A percentile compares a stretch with the other conserved stretches of the same genome.
Conservation (phyloP, 2,888 invertebrate genomes). For the Euphydryas editha region DNA sequence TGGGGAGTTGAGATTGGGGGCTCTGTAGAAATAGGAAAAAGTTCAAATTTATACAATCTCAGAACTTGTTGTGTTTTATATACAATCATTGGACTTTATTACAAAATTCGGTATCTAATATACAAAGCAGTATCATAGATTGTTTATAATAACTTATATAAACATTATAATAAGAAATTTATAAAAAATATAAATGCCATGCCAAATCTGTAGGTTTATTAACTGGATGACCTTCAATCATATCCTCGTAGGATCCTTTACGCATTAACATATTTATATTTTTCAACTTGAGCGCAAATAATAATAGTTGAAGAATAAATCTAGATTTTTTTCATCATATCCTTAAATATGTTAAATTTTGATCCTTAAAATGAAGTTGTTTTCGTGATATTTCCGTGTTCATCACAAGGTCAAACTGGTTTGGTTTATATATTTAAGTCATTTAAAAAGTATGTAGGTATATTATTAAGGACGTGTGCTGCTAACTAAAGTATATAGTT, state of each 20-base stretch:
- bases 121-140: too few species aligned
- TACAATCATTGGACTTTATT: too few species aligned
- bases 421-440: conserved; percentile 7
- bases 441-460: background rate
- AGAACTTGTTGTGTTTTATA: background rate
- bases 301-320: conserved; percentile 43
- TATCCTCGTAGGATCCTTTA: conserved; percentile 66
- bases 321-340: conserved; percentile 15
- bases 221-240: conserved; percentile 60
- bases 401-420: background rate
- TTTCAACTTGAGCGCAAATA: conserved; percentile 61
- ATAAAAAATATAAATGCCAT: conserved; percentile 21
- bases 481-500: background rate
- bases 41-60: background rate
- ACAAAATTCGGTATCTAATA: too few species aligned
- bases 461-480: background rate
- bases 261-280: conserved; percentile 50
- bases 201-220: conserved; percentile 32
- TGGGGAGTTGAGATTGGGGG: conserved; percentile 93
- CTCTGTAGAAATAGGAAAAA: conserved; percentile 78
- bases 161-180: conserved; percentile 1
- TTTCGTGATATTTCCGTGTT: conserved; percentile 29
- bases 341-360: conserved; percentile 21
- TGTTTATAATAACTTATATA: too few species aligned
- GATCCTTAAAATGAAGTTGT: conserved; percentile 23